Evolutionary conservation across 2,888 invertebrate genomes (phyloP), one percentile per base, ranked within the genome.

Genomic region (Andrena hattorfiana): DNA sequence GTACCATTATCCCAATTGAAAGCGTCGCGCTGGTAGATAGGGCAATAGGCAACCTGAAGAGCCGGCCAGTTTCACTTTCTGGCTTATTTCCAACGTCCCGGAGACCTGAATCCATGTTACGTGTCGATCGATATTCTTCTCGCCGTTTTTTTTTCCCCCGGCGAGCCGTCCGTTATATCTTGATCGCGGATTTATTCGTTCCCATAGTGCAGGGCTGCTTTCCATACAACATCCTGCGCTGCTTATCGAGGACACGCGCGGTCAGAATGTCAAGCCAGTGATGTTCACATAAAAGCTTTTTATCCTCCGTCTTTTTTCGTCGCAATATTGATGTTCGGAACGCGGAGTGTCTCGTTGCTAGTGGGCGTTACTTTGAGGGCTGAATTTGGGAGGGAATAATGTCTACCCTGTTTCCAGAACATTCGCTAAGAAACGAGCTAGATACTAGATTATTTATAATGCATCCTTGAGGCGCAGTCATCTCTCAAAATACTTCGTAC

Each of bases 61-160:
- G 85, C 73, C 78, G 6, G 77, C 42, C 81, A 88, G 90, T 90
- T 91, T 91, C 91, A 89, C 90, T 89, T 91, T 91, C 90, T 91
- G 91, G 92, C 91, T 86, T 74, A 70, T 64, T 75, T 91, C 92
- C 91, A 92, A 81, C 83, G 88, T 87, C 89, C 89, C 88, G 84
- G 81, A 90, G 88, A 91, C 91, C 90, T 80, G 84, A 84, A 90
- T 91, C 82, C 76, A 70, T 66, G 64, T 62, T 66, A 77, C 70
- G 49, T 35, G 59, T 54, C 26, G 69, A 67, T 75, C 83, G 84
- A 81, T 74, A 81, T 60, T 69, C 42, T 42, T 42, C 42, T 16
- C 42, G 16, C 42, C 42, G 62, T 48, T 59, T 42, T 28, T 23
- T 59, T 48, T 42, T 49, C 54, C 13, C 28, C 3, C 7, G 20